These are phyloP conservation scores for Hypomesus transpacificus DNA, from an alignment of 2,113 vertebrate genomes.

Conservation along the genomic window DNA sequence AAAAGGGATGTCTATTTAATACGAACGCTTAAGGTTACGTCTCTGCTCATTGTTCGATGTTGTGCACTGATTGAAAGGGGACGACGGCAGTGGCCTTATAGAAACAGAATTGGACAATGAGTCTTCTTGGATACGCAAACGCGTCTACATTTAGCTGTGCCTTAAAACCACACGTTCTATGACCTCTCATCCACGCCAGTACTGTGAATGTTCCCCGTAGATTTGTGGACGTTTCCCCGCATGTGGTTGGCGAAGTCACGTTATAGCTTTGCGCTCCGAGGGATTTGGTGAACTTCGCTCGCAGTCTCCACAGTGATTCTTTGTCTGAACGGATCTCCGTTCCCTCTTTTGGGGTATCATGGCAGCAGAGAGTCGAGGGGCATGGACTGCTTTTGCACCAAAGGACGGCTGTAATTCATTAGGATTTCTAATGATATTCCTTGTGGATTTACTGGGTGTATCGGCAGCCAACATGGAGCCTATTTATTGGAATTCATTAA, in stretches of 20 bases:
- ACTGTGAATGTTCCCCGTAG: conserved; percentile 9
- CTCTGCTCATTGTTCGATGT: too few relatives aligned
- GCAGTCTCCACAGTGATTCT: conserved; percentile 15
- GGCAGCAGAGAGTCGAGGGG: conserved; percentile 26
- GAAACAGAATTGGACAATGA: too few relatives aligned
- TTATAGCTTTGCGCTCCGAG: conserved; percentile 14
- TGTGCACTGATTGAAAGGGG: too few relatives aligned
- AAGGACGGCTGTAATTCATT: conserved; percentile 29
- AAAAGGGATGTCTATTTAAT: too few relatives aligned
- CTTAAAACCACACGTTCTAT: background rate
- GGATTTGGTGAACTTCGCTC: conserved; percentile 32
- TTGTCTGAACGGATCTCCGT: conserved; percentile 21
- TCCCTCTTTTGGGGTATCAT: conserved; percentile 25
- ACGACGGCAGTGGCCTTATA: too few relatives aligned
- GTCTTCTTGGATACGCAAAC: too few relatives aligned
- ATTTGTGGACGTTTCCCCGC: conserved; percentile 12
- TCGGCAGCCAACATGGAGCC: conserved; percentile 52
- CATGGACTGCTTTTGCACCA: conserved; percentile 24
- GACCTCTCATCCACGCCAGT: background rate
- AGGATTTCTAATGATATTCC: conserved; percentile 38
- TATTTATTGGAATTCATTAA: conserved; percentile 57
- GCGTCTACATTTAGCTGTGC: background rate
- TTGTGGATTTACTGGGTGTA: conserved; percentile 39
- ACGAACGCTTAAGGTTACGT: too few relatives aligned
- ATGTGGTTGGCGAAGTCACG: conserved; percentile 30